Percentiles rank a stretch among this genome's conserved stretches.
These are phyloP conservation scores for Himalopsyche kuldschensis DNA, from an alignment of 2,888 invertebrate genomes.

Conservation along the genomic window DNA sequence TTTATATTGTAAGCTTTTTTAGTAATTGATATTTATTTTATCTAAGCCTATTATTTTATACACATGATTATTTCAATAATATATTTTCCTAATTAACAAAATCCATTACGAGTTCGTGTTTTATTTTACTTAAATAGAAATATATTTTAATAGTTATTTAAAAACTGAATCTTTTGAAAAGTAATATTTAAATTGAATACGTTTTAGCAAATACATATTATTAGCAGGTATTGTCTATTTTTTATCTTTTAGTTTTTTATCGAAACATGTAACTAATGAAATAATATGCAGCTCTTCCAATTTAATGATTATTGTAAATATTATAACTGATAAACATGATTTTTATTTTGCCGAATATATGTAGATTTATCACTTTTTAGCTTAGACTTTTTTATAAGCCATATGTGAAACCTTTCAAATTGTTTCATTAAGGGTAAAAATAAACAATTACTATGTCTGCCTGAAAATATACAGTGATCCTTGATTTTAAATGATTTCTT, in stretches of 20 bases:
- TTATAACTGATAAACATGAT: neutral
- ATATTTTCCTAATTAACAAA: neutral
- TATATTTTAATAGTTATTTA: neutral
- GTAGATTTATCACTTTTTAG: neutral
- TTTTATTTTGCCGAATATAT: neutral
- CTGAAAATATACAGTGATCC: too few relatives aligned
- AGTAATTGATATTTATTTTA: neutral
- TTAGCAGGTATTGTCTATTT: neutral
- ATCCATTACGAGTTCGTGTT: neutral
- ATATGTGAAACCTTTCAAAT: too few relatives aligned
- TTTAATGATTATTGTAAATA: neutral
- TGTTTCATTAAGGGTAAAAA: too few relatives aligned
- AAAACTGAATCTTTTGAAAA: neutral
- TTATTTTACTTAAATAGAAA: neutral
- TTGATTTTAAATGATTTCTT: too few relatives aligned
- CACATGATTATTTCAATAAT: neutral
- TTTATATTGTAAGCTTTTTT: neutral
- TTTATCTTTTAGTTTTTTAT: neutral
- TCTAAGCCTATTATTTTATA: neutral
- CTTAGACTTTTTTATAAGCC: too few relatives aligned
- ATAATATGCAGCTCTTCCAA: neutral
- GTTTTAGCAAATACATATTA: neutral
- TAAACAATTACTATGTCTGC: too few relatives aligned
- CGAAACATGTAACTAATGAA: neutral
- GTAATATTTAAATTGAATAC: neutral